A percentile compares a stretch with the other conserved stretches of the same genome.
These are phyloP conservation scores for Orius laevigatus DNA, from an alignment of 1,140 invertebrate species.

Conservation along the genomic window DNA sequence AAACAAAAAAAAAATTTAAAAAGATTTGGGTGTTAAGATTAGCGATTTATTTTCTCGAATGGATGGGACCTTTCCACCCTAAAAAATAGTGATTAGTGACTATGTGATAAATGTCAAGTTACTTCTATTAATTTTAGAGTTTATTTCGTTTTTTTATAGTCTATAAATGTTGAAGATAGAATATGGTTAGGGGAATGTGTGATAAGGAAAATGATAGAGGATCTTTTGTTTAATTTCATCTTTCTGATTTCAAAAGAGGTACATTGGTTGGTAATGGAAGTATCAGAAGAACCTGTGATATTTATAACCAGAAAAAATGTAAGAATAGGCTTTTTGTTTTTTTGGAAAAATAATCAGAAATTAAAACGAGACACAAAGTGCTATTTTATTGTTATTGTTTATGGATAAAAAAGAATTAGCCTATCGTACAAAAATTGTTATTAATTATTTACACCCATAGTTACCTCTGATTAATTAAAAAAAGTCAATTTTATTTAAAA, in stretches of 20 bases:
- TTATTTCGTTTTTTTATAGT: conserved; percentile 6
- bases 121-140: conserved; percentile 5
- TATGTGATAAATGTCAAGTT: conserved; percentile 10
- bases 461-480: conserved; percentile 1
- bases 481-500: too few species aligned
- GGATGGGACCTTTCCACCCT: too few species aligned
- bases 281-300: too few species aligned
- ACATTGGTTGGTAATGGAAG: too few species aligned
- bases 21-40: too few species aligned
- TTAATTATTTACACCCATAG: conserved; percentile 2
- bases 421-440: conserved; percentile 5
- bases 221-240: not conserved
- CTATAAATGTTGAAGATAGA: conserved; percentile 5
- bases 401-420: not conserved
- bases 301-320: not conserved
- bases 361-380: too few species aligned
- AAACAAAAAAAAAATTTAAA: too few species aligned
- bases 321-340: not conserved
- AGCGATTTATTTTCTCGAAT: too few species aligned
- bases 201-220: conserved; percentile 1
- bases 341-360: not conserved
- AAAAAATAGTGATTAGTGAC: conserved; percentile 7
- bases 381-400: not conserved
- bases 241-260: too few species aligned
- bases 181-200: conserved; percentile 9